Evolutionary conservation across 2,113 vertebrate genomes (phyloP), one percentile per base, ranked within the genome.

Genomic region (Channa argus): DNA sequence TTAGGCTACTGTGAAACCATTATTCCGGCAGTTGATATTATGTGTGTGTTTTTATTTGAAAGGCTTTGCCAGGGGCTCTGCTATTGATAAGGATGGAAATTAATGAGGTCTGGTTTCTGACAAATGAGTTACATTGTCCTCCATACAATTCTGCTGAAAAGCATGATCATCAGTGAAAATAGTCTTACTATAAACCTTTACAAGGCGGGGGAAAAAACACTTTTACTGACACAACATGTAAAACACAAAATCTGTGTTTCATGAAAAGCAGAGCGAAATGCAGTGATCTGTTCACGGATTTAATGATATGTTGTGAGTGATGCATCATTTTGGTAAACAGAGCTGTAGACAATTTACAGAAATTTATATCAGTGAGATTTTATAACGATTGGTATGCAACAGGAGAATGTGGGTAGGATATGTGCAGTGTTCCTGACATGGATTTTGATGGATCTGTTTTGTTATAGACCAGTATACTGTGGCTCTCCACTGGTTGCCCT

Each of bases 1-100:
- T 65, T 46, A 72, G 60, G 62, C 36, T 45, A n/a, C 62, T 53
- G 33, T 70, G 52, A 67, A 62, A 41, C 34, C 10, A 67, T 71
- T 79, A 66, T 41, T 61, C 56, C 15, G n/a, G 5, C 39, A 60
- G 59, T 74, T 43, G 46, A 45, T 65, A 44, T 73, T 37, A 33
- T 68, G 11, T 77, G 37, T 50, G 60, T 13, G n/a, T 45, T 62
- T 53, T 63, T 63, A 71, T 70, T 47, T 45, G 43, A 34, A 12
- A 1, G 10, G 14, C 12, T 60, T 6, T 77, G 41, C 13, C 4
- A 39, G 12, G 24, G 24, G 38, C 11, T 8, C 41, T 41, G 33
- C 49, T 61, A 5, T 49, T 47, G 11, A 58, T 62, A 36, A 10
- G 14, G 37, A n/a, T n/a, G 52, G 56, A 60, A 61, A 52, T 75